Base-by-base conservation (phyloP, 2,888 invertebrate genomes). In the Aspidiotus rigidus region DNA sequence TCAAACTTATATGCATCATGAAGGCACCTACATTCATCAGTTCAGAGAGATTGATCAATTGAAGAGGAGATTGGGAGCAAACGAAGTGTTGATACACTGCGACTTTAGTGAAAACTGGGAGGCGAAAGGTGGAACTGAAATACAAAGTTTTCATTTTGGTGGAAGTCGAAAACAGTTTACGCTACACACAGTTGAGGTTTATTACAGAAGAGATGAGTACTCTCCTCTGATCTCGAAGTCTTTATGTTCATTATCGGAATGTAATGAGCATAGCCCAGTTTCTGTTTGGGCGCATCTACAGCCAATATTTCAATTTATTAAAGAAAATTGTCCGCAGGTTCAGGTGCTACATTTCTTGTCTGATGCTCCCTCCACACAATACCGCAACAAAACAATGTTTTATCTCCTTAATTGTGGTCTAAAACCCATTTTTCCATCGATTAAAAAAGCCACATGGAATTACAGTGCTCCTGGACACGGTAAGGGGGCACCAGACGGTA, bases 391-490 rank as follows among this genome's bases (percentile, higher is more conserved):
- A 70, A 73, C 64, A 5, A 75, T 74, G 70, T 75, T 76, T 69
- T 72, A 61, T 11, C 39, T 61, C 15, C 28, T 71, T 42, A 41
- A 56, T 57, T 56, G 63, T 9, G 53, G 41, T 40, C 60, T 56
- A 39, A 10, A 61, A 28, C 41, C 42, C 42, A 61, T 71, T 13
- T n/a, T 56, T 56, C 56, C 56, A 56, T 15, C 60, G 16, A n/a
- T 72, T n/a, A 16, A 56, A 15, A 39, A 66, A 54, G 62, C 73
- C 0, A 74, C 73, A 7, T 76, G 76, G 76, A 76, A 75, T 71
- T 77, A 74, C 67, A 71, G 69, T 9, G 76, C 77, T 70, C 73
- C 74, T 16, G 75, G 77, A 10, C 77, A 77, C 71, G 76, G 75
- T 1, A 76, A 76, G 71, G 75, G 75, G 8, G 74, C 76, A 13